A percentile compares a stretch with the other conserved stretches of the same genome.
Evolutionary conservation across 2,888 invertebrate species (phyloP).

Genomic region (Drosophila peninsularis): DNA sequence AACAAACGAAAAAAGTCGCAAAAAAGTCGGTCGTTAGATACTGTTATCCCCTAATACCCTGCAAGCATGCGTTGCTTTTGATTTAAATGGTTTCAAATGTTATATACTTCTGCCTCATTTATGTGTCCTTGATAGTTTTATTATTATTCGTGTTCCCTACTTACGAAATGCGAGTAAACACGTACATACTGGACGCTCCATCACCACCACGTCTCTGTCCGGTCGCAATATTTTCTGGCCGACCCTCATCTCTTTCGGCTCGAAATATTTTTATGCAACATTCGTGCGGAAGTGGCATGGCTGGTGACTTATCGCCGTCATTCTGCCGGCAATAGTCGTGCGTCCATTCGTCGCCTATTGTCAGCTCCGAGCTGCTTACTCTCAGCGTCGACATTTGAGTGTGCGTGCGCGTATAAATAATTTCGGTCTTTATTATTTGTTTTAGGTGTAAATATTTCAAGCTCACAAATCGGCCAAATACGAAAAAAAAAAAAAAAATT

Average conservation of each 20-base stretch:
- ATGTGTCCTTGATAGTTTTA: conserved; percentile 46
- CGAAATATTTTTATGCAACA: conserved; percentile 57
- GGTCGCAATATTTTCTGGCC: conserved; percentile 10
- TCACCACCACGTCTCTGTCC: conserved; percentile 2
- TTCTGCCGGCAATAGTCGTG: conserved; percentile 61
- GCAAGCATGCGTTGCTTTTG: conserved; percentile 33
- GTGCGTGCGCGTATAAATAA: conserved; percentile 75
- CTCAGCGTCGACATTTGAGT: conserved; percentile 19
- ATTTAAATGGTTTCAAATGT: conserved; percentile 72
- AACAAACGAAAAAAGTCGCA: neutral
- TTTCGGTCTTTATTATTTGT: conserved; percentile 76
- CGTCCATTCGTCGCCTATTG: conserved; percentile 48
- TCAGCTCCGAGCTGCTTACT: conserved; percentile 28
- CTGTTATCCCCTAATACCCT: conserved; percentile 13
- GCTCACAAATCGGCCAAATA: conserved; percentile 66
- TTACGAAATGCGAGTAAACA: conserved; percentile 25
- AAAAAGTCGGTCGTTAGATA: conserved; percentile 31
- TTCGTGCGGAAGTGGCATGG: conserved; percentile 72
- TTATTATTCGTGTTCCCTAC: conserved; percentile 23
- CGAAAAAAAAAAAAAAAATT: conserved; percentile 13
- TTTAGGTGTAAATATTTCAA: conserved; percentile 80
- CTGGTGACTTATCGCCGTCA: conserved; percentile 78
- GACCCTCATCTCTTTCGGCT: conserved; percentile 3
- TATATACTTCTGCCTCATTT: conserved; percentile 49
- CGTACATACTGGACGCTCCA: neutral